Percentiles rank a stretch among this genome's conserved stretches.
Conservation (phyloP, 2,797 vertebrate genomes). For the Sphenodon punctatus region DNA sequence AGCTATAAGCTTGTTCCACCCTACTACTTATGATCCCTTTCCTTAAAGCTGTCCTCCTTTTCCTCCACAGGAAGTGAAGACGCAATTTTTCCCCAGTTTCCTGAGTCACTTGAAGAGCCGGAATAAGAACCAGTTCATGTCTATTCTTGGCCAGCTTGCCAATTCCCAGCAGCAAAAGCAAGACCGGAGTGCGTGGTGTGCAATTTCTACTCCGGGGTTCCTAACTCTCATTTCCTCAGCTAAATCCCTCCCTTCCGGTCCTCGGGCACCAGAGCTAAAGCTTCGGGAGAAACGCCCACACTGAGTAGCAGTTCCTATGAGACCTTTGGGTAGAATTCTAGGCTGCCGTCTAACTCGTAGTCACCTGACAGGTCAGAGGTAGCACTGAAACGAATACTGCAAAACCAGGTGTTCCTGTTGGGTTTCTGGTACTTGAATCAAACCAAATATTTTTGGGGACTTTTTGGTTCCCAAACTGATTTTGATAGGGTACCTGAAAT, state of each 20-base stretch:
- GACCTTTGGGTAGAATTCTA: not conserved
- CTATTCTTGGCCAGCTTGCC: not conserved
- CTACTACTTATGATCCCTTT: too few species aligned
- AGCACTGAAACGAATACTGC: too few species aligned
- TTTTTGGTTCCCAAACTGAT: too few species aligned
- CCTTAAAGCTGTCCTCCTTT: not conserved
- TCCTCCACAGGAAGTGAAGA: not conserved
- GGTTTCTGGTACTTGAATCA: too few species aligned
- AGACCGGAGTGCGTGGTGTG: not conserved
- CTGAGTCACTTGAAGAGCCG: not conserved
- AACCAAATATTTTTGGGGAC: too few species aligned
- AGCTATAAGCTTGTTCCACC: too few species aligned
- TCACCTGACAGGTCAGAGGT: not conserved
- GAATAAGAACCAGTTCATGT: not conserved
- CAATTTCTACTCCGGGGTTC: not conserved
- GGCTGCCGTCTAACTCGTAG: not conserved
- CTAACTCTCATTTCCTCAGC: not conserved
- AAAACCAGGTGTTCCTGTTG: too few species aligned
- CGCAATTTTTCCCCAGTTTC: slow-evolving; percentile 1
- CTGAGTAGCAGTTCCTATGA: not conserved
- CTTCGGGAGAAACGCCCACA: not conserved
- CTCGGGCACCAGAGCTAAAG: not conserved
- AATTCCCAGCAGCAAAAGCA: not conserved
- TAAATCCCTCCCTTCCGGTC: not conserved
- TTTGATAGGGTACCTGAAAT: too few species aligned